Evolutionary conservation across 2,888 invertebrate species (phyloP), one percentile per base, ranked within the genome.

Genomic region (Toxonevra muliebris): DNA sequence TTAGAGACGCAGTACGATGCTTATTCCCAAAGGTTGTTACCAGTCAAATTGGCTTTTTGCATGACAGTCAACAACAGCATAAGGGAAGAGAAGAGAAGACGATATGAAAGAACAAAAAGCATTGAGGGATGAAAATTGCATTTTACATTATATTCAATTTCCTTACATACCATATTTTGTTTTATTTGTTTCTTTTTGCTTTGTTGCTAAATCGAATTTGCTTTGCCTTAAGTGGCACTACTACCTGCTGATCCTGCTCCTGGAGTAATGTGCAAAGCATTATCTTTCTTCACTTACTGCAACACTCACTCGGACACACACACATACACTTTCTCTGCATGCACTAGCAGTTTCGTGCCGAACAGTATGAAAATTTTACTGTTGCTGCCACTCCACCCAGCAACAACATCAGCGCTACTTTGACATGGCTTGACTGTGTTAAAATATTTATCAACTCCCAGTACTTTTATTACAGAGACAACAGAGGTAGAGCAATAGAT

Each of bases 181-280:
- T 30, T 30, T 30, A 30, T 30, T 30, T 30, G 30, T 4, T 30
- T 41, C 19, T 30, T 30, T 30, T 30, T 30, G 30, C 30, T 15
- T 57, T 57, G 57, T 40, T 41, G 45, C 55, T 54, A 63, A 63
- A 63, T 63, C 63, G 63, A 63, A 63, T 63, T 57, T 63, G 53
- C 53, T 54, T 54, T 30, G 30, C 20, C 54, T 62, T 62, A 62
- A 62, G 54, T 62, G 61, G 61, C 61, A 61, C 30, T 30, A 30
- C 52, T 41, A 52, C 54, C 54, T 55, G 54, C 30, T 30, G 30
- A 30, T 30, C 30, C 30, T 30, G 30, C 30, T 30, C 7, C 30
- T 30, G 30, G 3, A 30, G n/a, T n/a, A n/a, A n/a, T n/a, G n/a
- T n/a, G n/a, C n/a, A n/a, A n/a, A n/a, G n/a, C 30, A 30, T 30